Evolutionary conservation across 1,140 invertebrate species (phyloP), one percentile per base, ranked within the genome.

Genomic region (Whitmania pigra): DNA sequence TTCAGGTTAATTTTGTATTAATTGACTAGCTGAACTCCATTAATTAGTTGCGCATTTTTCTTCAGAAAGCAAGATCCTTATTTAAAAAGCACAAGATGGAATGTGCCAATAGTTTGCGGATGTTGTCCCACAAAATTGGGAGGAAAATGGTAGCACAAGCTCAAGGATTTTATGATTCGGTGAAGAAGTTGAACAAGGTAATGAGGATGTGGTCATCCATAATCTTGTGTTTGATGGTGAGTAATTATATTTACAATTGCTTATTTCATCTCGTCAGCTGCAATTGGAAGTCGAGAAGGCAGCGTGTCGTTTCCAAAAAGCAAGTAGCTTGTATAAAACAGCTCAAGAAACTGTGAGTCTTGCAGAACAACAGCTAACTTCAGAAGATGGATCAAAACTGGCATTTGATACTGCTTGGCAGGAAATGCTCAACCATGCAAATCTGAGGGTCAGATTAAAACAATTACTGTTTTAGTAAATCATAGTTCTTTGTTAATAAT

Each of bases 391-490:
- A 75, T 88, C 90, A 79, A 89, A 88, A 86, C 75, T 75, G 27
- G 87, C 90, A 80, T 91, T 93, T 81, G 92, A 95, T 81, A 89
- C 90, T 78, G 92, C 93, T 49, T 97, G 93, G 93, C 94, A 97
- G 83, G 94, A 97, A 85, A 95, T 95, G 91, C 85, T 97, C 25
- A 97, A 97, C 83, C 91, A 95, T 84, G 92, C 93, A 71, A 95
- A 92, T 13, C 88, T 90, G 73, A 89, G 93, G 82, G 92, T 93
- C 77, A 74, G 72, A 11, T 49, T 49, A 15, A 15, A 43, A 13
- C 40, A 31, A n/a, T n/a, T n/a, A n/a, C 22, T 31, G 9, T 54
- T 36, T 57, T 67, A n/a, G 25, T 43, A 25, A 69, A 18, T 49
- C 55, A 63, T 22, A 53, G 71, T 72, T 43, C n/a, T 55, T 22